Base-by-base conservation (phyloP, 2,797 vertebrate species). In the Micromesistius poutassou region DNA sequence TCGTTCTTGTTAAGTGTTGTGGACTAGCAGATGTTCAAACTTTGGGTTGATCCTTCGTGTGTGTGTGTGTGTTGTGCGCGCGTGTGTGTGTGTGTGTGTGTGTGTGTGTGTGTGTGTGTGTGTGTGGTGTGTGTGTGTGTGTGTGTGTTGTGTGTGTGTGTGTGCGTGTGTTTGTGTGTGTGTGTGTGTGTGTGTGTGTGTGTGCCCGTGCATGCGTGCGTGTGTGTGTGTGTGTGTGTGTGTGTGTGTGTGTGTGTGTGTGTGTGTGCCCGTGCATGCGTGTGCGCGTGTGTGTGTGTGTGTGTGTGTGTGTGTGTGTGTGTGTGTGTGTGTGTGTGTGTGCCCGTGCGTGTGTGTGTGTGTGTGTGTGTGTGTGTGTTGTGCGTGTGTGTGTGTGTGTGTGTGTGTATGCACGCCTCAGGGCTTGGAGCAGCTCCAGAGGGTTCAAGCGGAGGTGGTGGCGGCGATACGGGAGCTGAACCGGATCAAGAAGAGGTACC, bases 401-500 rank as follows among this genome's bases (percentile, higher is more conserved):
- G 42, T 76, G 71, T 80, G 13, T 76, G 75, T 81, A n/a, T 77
- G 36, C 22, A 10, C 68, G 1, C 19, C 0, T 30, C 84, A 97
- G 96, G 94, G 95, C 77, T 90, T 94, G 0, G 96, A 97, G 70
- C 89, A 84, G 81, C 93, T 97, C 33, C 94, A 95, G 90, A 93
- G 84, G 76, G 91, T 94, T 0, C 96, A 97, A 87, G 91, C 89
- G 0, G 96, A 97, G 77, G 91, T 97, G 66, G 87, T 96, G 85
- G 95, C 96, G 33, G 93, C 95, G 0, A 88, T 96, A 71, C 93
- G 94, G 85, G 96, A 97, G 79, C 93, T 97, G 72, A 95, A 95
- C 84, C 92, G 93, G 84, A 91, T 95, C 0, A 95, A 93, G 88
- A 97, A 97, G 84, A 93, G 90, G 13, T 97, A 97, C 78, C 90